Evolutionary conservation across 2,797 vertebrate species (phyloP).

Genomic region (Sebastes nivosus): DNA sequence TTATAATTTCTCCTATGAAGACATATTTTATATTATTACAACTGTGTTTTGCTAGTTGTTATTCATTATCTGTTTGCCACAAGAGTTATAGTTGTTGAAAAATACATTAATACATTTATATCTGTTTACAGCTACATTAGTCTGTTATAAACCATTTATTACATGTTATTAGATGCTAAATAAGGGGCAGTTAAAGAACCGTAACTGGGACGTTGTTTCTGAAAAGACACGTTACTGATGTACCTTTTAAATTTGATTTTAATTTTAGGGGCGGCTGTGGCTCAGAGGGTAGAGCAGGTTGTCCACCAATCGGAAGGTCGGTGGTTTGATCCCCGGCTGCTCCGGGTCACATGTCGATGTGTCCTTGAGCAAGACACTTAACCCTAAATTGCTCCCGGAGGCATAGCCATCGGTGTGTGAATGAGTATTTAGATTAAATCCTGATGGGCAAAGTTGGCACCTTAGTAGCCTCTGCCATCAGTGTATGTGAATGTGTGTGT

Average conservation of each 20-base stretch:
- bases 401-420: too few relatives aligned
- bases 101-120: not conserved
- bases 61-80: not conserved
- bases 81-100: not conserved
- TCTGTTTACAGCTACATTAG: not conserved
- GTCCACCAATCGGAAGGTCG: too few relatives aligned
- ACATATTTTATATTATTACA: not conserved
- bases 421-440: too few relatives aligned
- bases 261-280: too few relatives aligned
- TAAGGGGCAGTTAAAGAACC: not conserved
- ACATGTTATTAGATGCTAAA: not conserved
- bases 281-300: too few relatives aligned
- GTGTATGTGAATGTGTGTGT: too few relatives aligned
- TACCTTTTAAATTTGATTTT: not conserved
- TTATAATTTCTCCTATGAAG: not conserved
- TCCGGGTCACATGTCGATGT: too few relatives aligned
- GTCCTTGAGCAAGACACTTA: too few relatives aligned
- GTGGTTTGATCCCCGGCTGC: too few relatives aligned
- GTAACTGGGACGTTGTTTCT: not conserved
- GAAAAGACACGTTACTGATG: not conserved
- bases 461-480: too few relatives aligned
- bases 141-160: not conserved
- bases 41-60: not conserved
- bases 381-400: too few relatives aligned
- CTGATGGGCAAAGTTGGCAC: too few relatives aligned